Conservation (phyloP, 2,113 vertebrate genomes). For the Todiramphus chloris region DNA sequence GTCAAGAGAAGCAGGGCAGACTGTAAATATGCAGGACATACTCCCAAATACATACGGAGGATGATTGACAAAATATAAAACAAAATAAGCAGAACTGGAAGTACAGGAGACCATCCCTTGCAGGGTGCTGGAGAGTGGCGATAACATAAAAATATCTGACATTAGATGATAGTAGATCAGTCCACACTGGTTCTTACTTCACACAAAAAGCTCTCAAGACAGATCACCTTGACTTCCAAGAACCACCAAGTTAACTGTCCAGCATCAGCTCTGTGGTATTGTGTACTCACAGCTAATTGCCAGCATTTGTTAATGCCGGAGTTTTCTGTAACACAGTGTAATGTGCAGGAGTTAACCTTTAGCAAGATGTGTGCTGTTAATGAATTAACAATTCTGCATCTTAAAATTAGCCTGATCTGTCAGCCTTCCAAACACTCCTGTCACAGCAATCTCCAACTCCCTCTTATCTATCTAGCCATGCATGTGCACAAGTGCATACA, state of each 20-base stretch:
- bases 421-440: not conserved
- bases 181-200: not conserved
- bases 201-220: not conserved
- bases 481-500: accelerated
- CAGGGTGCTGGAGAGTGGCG: not conserved
- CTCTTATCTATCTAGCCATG: not conserved
- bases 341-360: not conserved
- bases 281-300: not conserved
- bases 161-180: not conserved
- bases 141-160: not conserved
- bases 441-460: not conserved
- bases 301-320: not conserved
- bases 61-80: not conserved
- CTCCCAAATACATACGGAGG: not conserved
- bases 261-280: accelerated
- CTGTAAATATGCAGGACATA: not conserved
- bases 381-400: not conserved
- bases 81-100: not conserved
- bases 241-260: not conserved
- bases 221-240: not conserved
- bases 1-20: not conserved
- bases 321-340: not conserved
- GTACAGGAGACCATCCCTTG: not conserved
- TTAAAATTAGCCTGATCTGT: not conserved
- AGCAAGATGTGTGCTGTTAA: not conserved